phyloP scores from a whole-genome alignment of 2,797 vertebrate species.

The Enteromius fasciolatus region DNA sequence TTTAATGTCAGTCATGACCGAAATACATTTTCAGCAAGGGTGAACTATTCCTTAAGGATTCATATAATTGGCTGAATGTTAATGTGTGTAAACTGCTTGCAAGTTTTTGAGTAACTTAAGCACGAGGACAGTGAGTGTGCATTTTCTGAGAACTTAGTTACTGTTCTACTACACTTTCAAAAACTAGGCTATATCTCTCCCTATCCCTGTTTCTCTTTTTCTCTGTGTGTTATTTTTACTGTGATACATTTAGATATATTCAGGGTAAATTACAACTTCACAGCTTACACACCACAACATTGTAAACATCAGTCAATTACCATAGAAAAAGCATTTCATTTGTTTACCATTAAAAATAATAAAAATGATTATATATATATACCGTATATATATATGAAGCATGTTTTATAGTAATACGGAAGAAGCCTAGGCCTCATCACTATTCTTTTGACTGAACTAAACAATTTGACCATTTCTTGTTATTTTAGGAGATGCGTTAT shows the following conservation, averaged over 20 bases:
- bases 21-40: neutral
- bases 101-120: neutral
- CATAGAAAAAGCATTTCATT: neutral
- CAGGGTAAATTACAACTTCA: neutral
- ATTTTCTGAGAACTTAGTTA: neutral
- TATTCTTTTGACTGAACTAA: neutral
- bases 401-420: neutral
- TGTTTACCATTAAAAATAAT: neutral
- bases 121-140: conserved; percentile 5
- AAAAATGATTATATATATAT: no score
- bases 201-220: conserved; percentile 27
- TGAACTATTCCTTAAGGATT: neutral
- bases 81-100: neutral
- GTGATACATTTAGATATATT: neutral
- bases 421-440: neutral
- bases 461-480: neutral
- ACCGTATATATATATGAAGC: neutral
- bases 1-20: neutral
- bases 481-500: neutral
- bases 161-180: neutral
- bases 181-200: conserved; percentile 14
- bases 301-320: neutral
- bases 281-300: neutral
- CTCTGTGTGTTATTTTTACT: conserved; percentile 24
- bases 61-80: neutral